Evolutionary conservation across 1,140 invertebrate species (phyloP), one percentile per base, ranked within the genome.

Genomic region (Bombus terrestris): DNA sequence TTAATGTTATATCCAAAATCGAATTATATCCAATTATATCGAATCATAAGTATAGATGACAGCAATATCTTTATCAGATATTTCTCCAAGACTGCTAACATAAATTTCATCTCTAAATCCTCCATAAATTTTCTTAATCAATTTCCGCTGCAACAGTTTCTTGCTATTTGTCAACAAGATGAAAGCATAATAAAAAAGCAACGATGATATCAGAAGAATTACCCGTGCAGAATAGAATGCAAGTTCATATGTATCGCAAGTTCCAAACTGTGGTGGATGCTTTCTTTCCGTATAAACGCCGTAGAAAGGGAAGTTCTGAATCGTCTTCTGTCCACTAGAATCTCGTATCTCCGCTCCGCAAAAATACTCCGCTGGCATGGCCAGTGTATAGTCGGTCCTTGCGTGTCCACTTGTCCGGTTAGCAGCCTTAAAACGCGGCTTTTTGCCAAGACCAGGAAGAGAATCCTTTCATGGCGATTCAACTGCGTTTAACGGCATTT

Each of bases 351-450:
- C 71, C 75, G 68, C 73, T 75, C 37, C 57, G 37, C 68, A 39
- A 78, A 83, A 89, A 84, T 86, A 86, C 79, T 85, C 59, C 75
- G 80, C 83, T 89, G 88, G 88, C 84, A 89, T 74, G 37, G 66
- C 81, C 79, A 81, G 81, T 76, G 76, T 82, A 69, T 77, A 79
- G 32, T 68, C 74, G 79, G 47, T 71, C 41, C 59, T 69, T 84
- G 84, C 68, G 28, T 81, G 86, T 88, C 86, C 88, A 86, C 57
- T 86, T 73, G 59, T 88, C 72, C 77, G 78, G n/a, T 68, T 69
- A 62, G 68, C 59, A 81, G 57, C 68, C 43, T 66, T 43, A 85
- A 85, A 74, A 32, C 74, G 64, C 69, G 88, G 87, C 87, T 89
- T 79, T 80, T 80, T 89, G 88, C 88, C 88, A 89, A 86, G 41